Base-by-base conservation (phyloP, 2,888 invertebrate species). In the Sphecodes monilicornis region DNA sequence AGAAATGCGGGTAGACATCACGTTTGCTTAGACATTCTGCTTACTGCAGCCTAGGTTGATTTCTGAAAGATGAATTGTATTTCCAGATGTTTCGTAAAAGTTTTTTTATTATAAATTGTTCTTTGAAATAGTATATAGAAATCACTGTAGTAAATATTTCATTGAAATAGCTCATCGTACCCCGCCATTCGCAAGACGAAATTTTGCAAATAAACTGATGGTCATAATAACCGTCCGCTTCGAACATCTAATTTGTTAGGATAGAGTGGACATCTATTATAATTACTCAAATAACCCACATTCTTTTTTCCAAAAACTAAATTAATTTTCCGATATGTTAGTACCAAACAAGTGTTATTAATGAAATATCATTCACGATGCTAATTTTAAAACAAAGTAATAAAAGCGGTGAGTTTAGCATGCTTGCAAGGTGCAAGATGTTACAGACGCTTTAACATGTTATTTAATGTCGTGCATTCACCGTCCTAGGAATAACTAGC, bases 401-500 rank as follows among this genome's bases (percentile, higher is more conserved):
- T 54, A 54, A 54, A 54, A 54, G 54, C n/a, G 54, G n/a, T 11
- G 54, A 54, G n/a, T 54, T 10, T 50, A n/a, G 50, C 54, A n/a
- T 54, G 11, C 54, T 10, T 22, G 54, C n/a, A 11, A 54, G n/a
- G 3, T 54, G 10, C 0, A n/a, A 3, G n/a, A n/a, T 11, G 10
- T 54, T 54, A 54, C 54, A 54, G 54, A 22, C n/a, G 54, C 54
- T 54, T 54, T n/a, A 54, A 54, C 54, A 26, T 54, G 54, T 54
- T 54, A 54, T 54, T 54, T 54, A 54, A 54, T 54, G 54, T 3
- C 54, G 10, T 11, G 3, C 54, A 54, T 54, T 54, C 54, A 11
- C n/a, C n/a, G 11, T 11, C 54, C 11, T n/a, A n/a, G 11, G 54
- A 54, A n/a, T 54, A 54, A n/a, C n/a, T n/a, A 54, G 54, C 54